Percentiles rank a stretch among this genome's conserved stretches.
phyloP scores from a whole-genome alignment of 2,113 vertebrate genomes.

The Cichladusa arquata region DNA sequence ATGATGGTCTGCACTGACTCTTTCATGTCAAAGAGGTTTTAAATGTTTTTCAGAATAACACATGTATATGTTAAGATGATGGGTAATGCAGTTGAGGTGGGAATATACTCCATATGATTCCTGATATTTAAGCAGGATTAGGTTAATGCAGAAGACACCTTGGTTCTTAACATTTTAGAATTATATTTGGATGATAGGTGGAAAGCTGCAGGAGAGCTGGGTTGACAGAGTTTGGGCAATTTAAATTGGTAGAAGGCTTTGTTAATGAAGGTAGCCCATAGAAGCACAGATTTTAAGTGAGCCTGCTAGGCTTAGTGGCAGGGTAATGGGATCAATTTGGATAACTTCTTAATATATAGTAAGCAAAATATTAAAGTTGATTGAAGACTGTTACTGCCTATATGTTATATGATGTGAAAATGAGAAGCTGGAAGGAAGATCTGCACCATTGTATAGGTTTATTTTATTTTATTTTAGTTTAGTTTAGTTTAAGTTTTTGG shows the following conservation, averaged over 20 bases:
- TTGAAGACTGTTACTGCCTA: not conserved
- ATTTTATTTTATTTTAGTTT: not conserved
- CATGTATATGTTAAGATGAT: rapidly evolving
- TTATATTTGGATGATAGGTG: not conserved
- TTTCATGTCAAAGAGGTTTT: not conserved
- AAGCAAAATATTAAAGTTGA: not conserved
- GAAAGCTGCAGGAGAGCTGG: not conserved
- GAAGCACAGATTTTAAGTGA: not conserved
- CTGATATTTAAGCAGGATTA: not conserved
- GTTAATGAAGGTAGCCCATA: not conserved
- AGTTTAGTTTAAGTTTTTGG: not conserved
- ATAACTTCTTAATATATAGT: not conserved
- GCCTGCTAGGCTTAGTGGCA: not conserved
- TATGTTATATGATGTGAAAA: not conserved
- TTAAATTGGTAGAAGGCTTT: not conserved
- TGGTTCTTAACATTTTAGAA: not conserved
- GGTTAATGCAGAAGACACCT: not conserved
- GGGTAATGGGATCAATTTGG: not conserved
- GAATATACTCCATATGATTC: not conserved
- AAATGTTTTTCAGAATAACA: not conserved
- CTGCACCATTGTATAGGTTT: not conserved
- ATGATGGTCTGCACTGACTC: not conserved
- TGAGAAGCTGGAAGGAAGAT: not conserved
- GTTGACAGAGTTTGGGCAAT: not conserved
- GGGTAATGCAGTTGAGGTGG: not conserved